A percentile compares a stretch with the other conserved stretches of the same genome.
These are phyloP conservation scores for Vanacampus margaritifer DNA, from an alignment of 2,113 vertebrate genomes.

Conservation along the genomic window DNA sequence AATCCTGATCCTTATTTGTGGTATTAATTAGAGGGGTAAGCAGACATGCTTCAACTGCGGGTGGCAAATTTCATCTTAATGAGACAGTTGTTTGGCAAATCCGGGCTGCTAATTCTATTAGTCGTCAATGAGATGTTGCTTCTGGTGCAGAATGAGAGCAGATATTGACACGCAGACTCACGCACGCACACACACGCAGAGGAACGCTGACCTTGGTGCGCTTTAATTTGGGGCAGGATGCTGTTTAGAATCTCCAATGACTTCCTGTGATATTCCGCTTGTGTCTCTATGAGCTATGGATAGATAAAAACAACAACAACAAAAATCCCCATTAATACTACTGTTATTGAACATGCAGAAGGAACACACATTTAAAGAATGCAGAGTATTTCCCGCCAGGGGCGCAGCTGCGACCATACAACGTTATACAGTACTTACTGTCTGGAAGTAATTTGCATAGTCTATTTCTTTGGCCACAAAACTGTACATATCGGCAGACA, in stretches of 20 bases:
- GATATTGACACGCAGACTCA: conserved; percentile 11
- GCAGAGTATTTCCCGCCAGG: not conserved
- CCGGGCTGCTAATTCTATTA: conserved; percentile 14
- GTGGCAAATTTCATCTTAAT: conserved; percentile 30
- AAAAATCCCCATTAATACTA: conserved; percentile 1
- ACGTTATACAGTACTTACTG: conserved; percentile 77
- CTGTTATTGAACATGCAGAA: not conserved
- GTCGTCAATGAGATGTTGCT: conserved; percentile 20
- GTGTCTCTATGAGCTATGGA: conserved; percentile 89
- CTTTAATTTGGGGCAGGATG: conserved; percentile 95
- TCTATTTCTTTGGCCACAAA: conserved; percentile 99
- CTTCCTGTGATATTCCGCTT: conserved; percentile 94
- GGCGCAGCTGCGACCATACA: not conserved
- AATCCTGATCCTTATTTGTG: not conserved
- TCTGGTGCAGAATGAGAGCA: conserved; percentile 25
- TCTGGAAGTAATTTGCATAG: conserved; percentile 99
- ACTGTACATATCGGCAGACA: conserved; percentile 98
- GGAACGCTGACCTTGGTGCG: conserved; percentile 89
- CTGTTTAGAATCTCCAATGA: conserved; percentile 89
- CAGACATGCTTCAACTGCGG: not conserved
- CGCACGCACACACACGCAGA: conserved; percentile 14
- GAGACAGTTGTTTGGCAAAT: conserved; percentile 22
- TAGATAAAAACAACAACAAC: conserved; percentile 16
- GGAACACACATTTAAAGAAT: not conserved
- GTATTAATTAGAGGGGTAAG: not conserved